phyloP scores from a whole-genome alignment of 2,797 vertebrate genomes.

The Sebastes diaconus region DNA sequence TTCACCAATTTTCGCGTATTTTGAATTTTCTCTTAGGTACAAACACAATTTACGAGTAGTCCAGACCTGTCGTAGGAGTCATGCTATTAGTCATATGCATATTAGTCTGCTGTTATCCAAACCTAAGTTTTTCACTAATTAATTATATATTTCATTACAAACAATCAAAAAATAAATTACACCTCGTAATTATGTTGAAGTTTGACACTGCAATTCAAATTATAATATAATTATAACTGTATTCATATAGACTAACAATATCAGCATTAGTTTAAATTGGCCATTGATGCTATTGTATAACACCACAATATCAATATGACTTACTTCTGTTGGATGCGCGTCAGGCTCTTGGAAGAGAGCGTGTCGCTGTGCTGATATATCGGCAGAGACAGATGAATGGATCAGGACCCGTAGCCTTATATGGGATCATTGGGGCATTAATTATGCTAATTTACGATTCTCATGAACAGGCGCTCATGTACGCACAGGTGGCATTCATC shows the following conservation, averaged over 20 bases:
- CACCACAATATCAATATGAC: background rate
- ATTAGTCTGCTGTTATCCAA: no score
- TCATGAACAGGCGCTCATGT: no score
- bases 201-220: background rate
- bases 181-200: background rate
- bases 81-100: no score
- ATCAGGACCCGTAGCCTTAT: rapidly evolving
- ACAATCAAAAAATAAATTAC: background rate
- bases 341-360: no score
- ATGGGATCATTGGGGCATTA: background rate
- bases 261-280: background rate
- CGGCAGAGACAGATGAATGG: background rate
- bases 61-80: no score
- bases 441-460: background rate
- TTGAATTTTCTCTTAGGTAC: no score
- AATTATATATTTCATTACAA: no score
- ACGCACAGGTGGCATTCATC: background rate
- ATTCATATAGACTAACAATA: background rate
- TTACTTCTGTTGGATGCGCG: no score
- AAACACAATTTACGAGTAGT: no score
- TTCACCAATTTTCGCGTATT: no score
- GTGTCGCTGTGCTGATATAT: no score
- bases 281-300: background rate
- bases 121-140: no score
- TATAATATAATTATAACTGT: background rate